A percentile compares a stretch with the other conserved stretches of the same genome.
These are phyloP conservation scores for Nasonovia ribisnigri DNA, from an alignment of 2,888 invertebrate species.

Conservation along the genomic window DNA sequence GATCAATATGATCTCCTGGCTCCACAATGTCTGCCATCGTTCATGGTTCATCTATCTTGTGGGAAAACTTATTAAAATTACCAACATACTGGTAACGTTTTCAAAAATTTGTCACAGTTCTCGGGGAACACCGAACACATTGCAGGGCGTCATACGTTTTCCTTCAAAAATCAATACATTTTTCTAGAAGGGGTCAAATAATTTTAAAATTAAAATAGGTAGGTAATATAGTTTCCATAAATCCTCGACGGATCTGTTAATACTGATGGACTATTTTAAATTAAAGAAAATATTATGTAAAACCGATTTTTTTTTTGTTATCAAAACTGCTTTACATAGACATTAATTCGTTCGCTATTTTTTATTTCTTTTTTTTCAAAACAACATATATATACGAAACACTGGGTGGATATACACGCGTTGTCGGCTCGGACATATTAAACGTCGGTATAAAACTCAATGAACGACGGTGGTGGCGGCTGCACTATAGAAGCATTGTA, in stretches of 20 bases:
- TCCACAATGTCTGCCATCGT: constrained; percentile 55
- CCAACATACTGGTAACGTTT: neutral
- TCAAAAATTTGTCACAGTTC: constrained; percentile 6
- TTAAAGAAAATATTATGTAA: constrained; percentile 1
- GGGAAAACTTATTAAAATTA: constrained; percentile 60
- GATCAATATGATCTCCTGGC: constrained; percentile 60
- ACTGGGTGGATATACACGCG: neutral
- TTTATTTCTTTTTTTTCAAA: neutral
- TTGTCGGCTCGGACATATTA: constrained; percentile 47
- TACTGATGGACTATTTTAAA: neutral
- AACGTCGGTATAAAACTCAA: constrained; percentile 62
- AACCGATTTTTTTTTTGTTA: neutral
- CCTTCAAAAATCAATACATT: neutral
- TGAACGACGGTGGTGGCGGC: constrained; percentile 52
- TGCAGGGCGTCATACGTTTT: neutral
- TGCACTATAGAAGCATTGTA: constrained; percentile 41
- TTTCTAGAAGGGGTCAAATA: neutral
- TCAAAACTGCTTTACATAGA: neutral
- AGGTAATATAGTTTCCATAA: neutral
- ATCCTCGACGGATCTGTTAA: neutral
- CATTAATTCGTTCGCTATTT: constrained; percentile 20
- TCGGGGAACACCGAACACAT: neutral
- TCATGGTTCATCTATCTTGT: constrained; percentile 59
- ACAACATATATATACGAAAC: constrained; percentile 35
- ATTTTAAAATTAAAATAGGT: neutral